Base-by-base conservation (phyloP, 2,113 vertebrate genomes). In the Pantherophis guttatus region DNA sequence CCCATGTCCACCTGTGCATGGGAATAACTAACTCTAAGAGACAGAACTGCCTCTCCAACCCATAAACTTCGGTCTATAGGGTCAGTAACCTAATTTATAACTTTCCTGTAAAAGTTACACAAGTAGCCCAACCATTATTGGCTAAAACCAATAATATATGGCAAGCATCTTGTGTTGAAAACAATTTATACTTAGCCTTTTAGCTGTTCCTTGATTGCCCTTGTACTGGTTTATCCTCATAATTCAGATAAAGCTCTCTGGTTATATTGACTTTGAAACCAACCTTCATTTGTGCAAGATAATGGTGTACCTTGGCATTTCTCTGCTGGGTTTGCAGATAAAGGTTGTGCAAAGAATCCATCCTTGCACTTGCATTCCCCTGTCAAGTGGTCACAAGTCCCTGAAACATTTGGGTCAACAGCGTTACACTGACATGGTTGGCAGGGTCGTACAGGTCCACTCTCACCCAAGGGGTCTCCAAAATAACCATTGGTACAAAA, bases 291-390 rank as follows among this genome's bases (percentile, higher is more conserved):
- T 86, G 54, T 2, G 58, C n/a, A 86, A 6, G 8, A 39, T 87
- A 2, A 87, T 90, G 81, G 26, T 9, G 4, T 93, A 99, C 98
- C 97, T 97, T 53, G 95, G 97, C 99, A 99, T 93, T 98, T 97
- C 70, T 98, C 8, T 0, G 92, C 29, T 2, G 98, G 97, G 91
- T 98, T 96, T 0, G 96, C 0, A n/a, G 98, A 98, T 94, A 98
- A 93, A 0, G 99, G 97, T 92, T 99, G 98, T 91, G 99, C 99
- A 0, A 98, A 99, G 97, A 98, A 99, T 44, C 99, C 99, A 0
- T 98, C 97, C 89, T 97, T 98, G 98, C 99, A 99, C 95, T 97
- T 98, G 95, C 99, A 99, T 95, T 99, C 96, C 0, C 99, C 99
- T 0, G 98, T 99, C 93, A 87, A 97, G 0, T 94, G 97, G 96